These are phyloP conservation scores for Lordiphosa andalusiaca DNA, from an alignment of 2,888 invertebrate genomes.

Conservation along the genomic window DNA sequence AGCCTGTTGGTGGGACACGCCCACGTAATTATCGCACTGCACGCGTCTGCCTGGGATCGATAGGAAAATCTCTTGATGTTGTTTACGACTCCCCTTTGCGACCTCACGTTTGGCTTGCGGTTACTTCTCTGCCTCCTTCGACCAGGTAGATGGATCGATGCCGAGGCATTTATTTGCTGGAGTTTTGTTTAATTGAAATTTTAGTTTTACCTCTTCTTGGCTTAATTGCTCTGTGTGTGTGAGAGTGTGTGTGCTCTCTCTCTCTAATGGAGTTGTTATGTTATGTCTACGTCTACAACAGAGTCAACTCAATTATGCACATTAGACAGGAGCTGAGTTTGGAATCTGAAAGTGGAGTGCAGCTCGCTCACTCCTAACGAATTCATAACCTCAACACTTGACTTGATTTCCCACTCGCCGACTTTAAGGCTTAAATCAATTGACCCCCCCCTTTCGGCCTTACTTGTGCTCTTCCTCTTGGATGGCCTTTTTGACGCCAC, in stretches of 20 bases:
- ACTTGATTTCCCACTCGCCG: slow-evolving; percentile 21
- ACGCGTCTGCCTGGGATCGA: slow-evolving; percentile 13
- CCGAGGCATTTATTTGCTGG: slow-evolving; percentile 13
- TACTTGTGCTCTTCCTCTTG: slow-evolving; percentile 36
- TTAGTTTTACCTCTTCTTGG: slow-evolving; percentile 38
- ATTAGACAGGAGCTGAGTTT: slow-evolving; percentile 23
- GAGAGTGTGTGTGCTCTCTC: slow-evolving; percentile 3
- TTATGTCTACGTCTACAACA: slow-evolving; percentile 30
- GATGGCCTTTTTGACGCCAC: slow-evolving; percentile 63
- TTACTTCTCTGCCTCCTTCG: background rate
- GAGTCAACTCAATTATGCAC: slow-evolving; percentile 51
- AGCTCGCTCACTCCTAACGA: background rate
- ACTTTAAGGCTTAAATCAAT: slow-evolving; percentile 57
- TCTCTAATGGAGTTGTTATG: slow-evolving; percentile 56
- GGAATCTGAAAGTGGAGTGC: background rate
- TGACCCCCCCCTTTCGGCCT: slow-evolving; percentile 28
- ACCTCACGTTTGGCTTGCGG: slow-evolving; percentile 6
- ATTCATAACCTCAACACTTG: slow-evolving; percentile 5
- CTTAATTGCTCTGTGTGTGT: slow-evolving; percentile 45
- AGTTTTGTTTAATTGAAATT: slow-evolving; percentile 44
- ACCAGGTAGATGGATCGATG: slow-evolving; percentile 11
- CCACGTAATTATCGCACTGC: slow-evolving; percentile 63
- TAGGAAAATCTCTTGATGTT: slow-evolving; percentile 49
- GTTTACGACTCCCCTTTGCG: slow-evolving; percentile 38
- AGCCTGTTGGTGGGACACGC: slow-evolving; percentile 53